phyloP scores from a whole-genome alignment of 2,888 invertebrate species.

The Drosophila affinis region DNA sequence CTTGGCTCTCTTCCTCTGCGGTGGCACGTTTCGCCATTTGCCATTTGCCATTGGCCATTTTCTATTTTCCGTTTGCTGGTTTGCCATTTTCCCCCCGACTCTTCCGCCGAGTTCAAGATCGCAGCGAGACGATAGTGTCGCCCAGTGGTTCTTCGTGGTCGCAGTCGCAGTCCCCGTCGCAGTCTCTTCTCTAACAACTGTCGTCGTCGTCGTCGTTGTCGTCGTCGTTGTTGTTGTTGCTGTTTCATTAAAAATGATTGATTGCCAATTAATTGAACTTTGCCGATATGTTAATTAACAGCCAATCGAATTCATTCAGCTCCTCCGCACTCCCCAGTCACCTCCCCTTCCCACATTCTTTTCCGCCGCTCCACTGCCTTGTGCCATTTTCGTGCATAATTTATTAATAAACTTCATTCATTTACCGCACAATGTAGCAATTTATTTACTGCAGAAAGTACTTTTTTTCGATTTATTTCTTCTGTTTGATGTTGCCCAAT shows the following conservation, averaged over 20 bases:
- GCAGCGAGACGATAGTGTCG: slow-evolving; percentile 68
- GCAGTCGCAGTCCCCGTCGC: background rate
- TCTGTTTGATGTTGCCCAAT: background rate
- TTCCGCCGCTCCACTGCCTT: background rate
- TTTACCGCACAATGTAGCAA: slow-evolving; percentile 16
- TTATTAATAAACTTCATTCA: slow-evolving; percentile 38
- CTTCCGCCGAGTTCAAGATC: slow-evolving; percentile 61
- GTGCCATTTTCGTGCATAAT: slow-evolving; percentile 28
- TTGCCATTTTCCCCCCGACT: slow-evolving; percentile 19
- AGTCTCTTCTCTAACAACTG: slow-evolving; percentile 23
- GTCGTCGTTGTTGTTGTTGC: slow-evolving; percentile 29
- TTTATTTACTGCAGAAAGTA: slow-evolving; percentile 2
- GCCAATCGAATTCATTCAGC: slow-evolving; percentile 56
- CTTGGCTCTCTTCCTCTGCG: slow-evolving; percentile 22
- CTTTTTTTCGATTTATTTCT: slow-evolving; percentile 3
- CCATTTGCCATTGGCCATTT: slow-evolving; percentile 21
- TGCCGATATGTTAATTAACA: slow-evolving; percentile 80
- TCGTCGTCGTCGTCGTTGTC: slow-evolving; percentile 27
- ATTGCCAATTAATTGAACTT: slow-evolving; percentile 81
- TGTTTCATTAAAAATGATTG: slow-evolving; percentile 81
- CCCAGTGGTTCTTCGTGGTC: slow-evolving; percentile 53
- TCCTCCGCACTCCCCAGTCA: background rate
- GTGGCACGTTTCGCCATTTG: slow-evolving; percentile 39
- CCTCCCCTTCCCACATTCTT: background rate
- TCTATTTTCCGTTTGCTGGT: slow-evolving; percentile 11